A percentile compares a stretch with the other conserved stretches of the same genome.
Evolutionary conservation across 2,888 invertebrate species (phyloP).

Genomic region (Alcis repandata): DNA sequence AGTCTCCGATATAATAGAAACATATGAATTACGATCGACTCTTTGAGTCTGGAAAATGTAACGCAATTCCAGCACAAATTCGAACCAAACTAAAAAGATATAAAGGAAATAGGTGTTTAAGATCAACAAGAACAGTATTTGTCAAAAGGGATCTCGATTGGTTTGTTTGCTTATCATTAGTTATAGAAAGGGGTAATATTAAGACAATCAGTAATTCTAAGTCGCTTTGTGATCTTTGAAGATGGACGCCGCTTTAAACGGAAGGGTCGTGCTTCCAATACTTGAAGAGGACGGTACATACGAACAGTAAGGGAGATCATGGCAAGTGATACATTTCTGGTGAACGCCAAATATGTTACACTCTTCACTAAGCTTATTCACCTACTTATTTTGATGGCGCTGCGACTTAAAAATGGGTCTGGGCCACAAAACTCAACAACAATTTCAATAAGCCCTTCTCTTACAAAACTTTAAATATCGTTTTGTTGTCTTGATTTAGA

Average conservation of each 20-base stretch:
- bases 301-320: constrained; percentile 13
- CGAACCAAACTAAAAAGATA: constrained; percentile 28
- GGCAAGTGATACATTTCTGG: not conserved
- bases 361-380: not conserved
- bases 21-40: not conserved
- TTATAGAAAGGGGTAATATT: constrained; percentile 36
- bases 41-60: not conserved
- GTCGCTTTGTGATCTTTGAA: constrained; percentile 48
- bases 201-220: constrained; percentile 43
- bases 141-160: constrained; percentile 2
- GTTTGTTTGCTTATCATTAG: constrained; percentile 45
- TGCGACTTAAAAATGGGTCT: no score
- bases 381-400: no score
- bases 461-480: not conserved
- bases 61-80: not conserved
- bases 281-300: constrained; percentile 53
- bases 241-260: constrained; percentile 57
- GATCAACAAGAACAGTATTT: not conserved
- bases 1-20: not conserved
- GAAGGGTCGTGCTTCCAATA: constrained; percentile 60
- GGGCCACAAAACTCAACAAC: no score
- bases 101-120: not conserved
- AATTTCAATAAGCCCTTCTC: not conserved
- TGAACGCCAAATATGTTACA: not conserved
- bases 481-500: not conserved